Conservation (phyloP, 2,888 invertebrate species). For the Trisateles emortualis region DNA sequence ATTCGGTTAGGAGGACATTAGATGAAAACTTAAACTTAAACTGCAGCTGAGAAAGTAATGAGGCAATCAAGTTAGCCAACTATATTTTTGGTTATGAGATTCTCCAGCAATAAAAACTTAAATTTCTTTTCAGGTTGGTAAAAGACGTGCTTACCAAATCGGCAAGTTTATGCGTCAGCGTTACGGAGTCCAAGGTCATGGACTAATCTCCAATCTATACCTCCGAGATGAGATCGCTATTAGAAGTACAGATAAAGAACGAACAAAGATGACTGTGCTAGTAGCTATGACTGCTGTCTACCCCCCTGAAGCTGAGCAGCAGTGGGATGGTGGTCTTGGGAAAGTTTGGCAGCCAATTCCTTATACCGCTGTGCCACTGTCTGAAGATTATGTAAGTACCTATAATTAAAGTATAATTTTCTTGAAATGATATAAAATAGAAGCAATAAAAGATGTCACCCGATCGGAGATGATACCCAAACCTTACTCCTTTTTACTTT, state of each 20-base stretch:
- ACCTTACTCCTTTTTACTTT: too few relatives aligned
- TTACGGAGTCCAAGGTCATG: constrained; percentile 63
- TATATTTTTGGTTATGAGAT: background rate
- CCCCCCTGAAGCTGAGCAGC: constrained; percentile 73
- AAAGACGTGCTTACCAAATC: constrained; percentile 69
- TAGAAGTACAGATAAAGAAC: constrained; percentile 77
- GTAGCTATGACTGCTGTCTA: constrained; percentile 76
- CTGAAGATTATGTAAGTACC: constrained; percentile 76
- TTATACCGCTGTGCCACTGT: constrained; percentile 68
- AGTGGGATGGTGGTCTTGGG: constrained; percentile 76
- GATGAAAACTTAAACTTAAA: too few relatives aligned
- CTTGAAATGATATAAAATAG: too few relatives aligned
- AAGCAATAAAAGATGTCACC: too few relatives aligned
- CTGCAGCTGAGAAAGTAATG: too few relatives aligned
- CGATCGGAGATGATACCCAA: too few relatives aligned
- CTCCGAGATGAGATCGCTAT: constrained; percentile 66
- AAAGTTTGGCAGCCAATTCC: constrained; percentile 80
- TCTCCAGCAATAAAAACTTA: background rate
- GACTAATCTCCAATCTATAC: constrained; percentile 69
- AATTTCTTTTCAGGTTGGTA: constrained; percentile 63
- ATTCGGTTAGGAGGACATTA: too few relatives aligned
- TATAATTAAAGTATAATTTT: too few relatives aligned
- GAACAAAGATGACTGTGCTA: constrained; percentile 77
- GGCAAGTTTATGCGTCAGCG: constrained; percentile 71
- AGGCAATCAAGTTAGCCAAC: too few relatives aligned